Evolutionary conservation across 1,140 invertebrate genomes (phyloP), one percentile per base, ranked within the genome.

Genomic region (Bombus ignitus): DNA sequence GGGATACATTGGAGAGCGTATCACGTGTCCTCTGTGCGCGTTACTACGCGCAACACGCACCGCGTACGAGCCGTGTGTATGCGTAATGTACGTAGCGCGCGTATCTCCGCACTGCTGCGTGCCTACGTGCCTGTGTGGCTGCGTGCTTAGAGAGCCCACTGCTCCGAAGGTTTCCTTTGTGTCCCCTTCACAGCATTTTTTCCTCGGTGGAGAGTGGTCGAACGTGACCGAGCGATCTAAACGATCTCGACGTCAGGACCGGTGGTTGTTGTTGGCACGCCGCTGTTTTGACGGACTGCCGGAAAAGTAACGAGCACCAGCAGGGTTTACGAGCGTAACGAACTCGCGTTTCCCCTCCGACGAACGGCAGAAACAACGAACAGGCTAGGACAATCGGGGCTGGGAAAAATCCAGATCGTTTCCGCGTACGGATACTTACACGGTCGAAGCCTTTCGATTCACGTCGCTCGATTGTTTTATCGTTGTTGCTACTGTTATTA

Each of bases 201-300:
- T 65, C n/a, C 32, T 47, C 65, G 10, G 15, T 28, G 53, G 39
- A 72, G 83, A 85, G 68, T 18, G 77, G 76, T 80, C 68, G 83
- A 85, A 85, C 83, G 83, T 85, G 83, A 85, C 83, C 77, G 68
- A 85, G 53, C 83, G 66, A 79, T 39, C 77, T 79, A 59, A 62
- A 42, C 68, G 53, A 3, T 37, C 74, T 1, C 79, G 28, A 39
- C 68, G 37, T 35, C 25, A 13, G 28, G 13, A 15, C 25, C 37
- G 28, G 57, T 25, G 39, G 3, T 13, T 18, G 25, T n/a, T 57
- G 35, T 25, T 39, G 13, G 32, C 18, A 5, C 59, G 37, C 2
- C 62, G 65, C 5, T 82, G 62, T 84, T 80, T 75, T 84, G 65
- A 79, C 83, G 32, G 28, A 37, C 35, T 25, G 74, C 15, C 32